phyloP scores from a whole-genome alignment of 2,113 vertebrate genomes.

The Oreotrochilus melanogaster region DNA sequence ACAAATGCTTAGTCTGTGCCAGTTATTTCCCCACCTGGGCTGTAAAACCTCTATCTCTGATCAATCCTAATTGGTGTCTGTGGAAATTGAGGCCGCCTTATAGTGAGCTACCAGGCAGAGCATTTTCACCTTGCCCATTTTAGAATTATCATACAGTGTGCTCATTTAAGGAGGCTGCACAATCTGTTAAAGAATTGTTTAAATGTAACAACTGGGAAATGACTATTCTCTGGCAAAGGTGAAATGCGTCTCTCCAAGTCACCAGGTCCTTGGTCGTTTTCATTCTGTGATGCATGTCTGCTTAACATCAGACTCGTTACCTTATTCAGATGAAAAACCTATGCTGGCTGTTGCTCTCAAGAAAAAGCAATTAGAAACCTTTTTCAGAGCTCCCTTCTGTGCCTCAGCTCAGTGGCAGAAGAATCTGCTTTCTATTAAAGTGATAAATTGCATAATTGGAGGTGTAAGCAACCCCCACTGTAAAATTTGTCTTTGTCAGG shows the following conservation, averaged over 20 bases:
- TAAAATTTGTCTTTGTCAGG: conserved; percentile 51
- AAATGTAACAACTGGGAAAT: background rate
- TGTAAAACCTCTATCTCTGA: background rate
- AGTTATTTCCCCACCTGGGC: background rate
- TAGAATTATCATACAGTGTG: background rate
- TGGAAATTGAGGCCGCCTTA: background rate
- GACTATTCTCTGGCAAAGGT: background rate
- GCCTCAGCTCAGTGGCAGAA: conserved; percentile 31
- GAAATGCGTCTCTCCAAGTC: background rate
- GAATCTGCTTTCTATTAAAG: conserved; percentile 57
- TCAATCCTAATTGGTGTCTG: background rate
- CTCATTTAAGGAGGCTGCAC: background rate
- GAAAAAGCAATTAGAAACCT: background rate
- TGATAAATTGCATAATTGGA: conserved; percentile 53
- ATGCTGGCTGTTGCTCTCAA: background rate
- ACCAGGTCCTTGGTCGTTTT: background rate
- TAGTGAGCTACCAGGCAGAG: background rate
- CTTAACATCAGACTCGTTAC: conserved; percentile 16
- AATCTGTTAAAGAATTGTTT: background rate
- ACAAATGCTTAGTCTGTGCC: background rate
- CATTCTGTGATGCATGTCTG: conserved; percentile 8
- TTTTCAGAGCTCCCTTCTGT: conserved; percentile 24
- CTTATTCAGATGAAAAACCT: conserved; percentile 25
- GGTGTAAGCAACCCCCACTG: conserved; percentile 23
- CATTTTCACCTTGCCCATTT: background rate